Evolutionary conservation across 1,140 invertebrate species (phyloP).

Genomic region (Drosophila dunni): DNA sequence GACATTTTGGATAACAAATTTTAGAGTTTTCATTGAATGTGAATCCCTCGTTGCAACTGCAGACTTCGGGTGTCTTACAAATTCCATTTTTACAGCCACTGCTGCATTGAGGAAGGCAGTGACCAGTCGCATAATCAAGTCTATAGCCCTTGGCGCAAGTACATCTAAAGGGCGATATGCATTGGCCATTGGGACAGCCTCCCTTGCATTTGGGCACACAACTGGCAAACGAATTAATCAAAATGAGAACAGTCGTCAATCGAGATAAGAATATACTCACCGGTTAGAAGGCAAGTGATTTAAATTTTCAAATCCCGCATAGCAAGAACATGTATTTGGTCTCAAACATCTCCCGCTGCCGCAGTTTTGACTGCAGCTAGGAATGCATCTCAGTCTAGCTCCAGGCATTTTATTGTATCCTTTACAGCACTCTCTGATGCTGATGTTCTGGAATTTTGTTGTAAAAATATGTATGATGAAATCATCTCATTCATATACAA

Average conservation of each 20-base stretch:
- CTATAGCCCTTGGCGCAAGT: constrained; percentile 9
- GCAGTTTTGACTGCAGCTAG: constrained; percentile 17
- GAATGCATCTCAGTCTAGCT: not conserved
- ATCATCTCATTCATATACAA: not conserved
- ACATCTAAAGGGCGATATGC: constrained; percentile 35
- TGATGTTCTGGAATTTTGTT: not conserved
- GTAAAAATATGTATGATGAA: not conserved
- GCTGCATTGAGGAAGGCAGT: constrained; percentile 52
- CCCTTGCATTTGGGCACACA: constrained; percentile 57
- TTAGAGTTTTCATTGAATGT: constrained; percentile 30
- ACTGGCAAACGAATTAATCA: constrained; percentile 1
- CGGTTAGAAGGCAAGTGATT: constrained; percentile 24
- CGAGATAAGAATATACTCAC: constrained; percentile 25
- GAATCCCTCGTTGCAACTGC: constrained; percentile 51
- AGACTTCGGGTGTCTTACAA: constrained; percentile 38
- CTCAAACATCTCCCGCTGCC: constrained; percentile 31
- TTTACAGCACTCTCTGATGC: constrained; percentile 14
- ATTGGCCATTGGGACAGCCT: constrained; percentile 37
- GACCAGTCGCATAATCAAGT: constrained; percentile 24
- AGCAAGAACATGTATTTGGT: constrained; percentile 47
- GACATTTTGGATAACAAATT: constrained; percentile 47
- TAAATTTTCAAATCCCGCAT: constrained; percentile 31
- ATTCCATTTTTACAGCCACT: constrained; percentile 48
- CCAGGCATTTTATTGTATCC: constrained; percentile 6
- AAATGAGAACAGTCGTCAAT: not conserved